Percentiles rank a stretch among this genome's conserved stretches.
Conservation (phyloP, 2,888 invertebrate genomes). For the Ceriagrion tenellum region DNA sequence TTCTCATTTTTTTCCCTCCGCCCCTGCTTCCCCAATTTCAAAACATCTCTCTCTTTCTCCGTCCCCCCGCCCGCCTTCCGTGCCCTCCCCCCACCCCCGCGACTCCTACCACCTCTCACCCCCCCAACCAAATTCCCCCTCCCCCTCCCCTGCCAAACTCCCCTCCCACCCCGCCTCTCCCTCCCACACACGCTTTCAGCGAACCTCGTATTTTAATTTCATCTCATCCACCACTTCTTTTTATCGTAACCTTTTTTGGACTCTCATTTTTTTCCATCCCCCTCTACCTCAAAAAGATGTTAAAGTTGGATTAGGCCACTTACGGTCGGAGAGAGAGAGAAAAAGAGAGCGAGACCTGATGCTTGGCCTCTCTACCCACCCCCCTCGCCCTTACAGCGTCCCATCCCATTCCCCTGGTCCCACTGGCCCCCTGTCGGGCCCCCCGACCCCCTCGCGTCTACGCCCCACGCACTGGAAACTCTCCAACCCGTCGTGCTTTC, state of each 20-base stretch:
- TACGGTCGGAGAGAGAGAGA: slow-evolving; percentile 31
- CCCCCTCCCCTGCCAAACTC: no score
- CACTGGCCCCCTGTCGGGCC: background rate
- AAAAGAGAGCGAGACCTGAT: background rate
- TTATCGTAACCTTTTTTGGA: slow-evolving; percentile 53
- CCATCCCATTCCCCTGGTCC: background rate
- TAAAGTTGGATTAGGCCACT: slow-evolving; percentile 67
- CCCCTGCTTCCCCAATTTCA: background rate
- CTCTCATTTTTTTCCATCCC: slow-evolving; percentile 55
- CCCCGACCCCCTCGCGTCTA: background rate
- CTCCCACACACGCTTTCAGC: slow-evolving; percentile 63
- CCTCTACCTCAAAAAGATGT: slow-evolving; percentile 57
- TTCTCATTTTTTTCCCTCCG: slow-evolving; percentile 5
- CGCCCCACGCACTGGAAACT: background rate
- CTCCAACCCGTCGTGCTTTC: background rate
- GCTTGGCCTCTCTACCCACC: slow-evolving; percentile 28
- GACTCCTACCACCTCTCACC: no score
- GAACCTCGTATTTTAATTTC: slow-evolving; percentile 66
- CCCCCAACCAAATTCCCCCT: no score
- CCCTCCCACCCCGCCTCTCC: background rate
- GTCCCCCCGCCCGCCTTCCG: background rate
- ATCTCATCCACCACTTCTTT: slow-evolving; percentile 64
- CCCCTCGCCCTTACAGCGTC: background rate
- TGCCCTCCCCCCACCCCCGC: background rate
- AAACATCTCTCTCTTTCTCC: slow-evolving; percentile 27